Conservation (phyloP, 2,888 invertebrate genomes). For the Pheosia tremula region DNA sequence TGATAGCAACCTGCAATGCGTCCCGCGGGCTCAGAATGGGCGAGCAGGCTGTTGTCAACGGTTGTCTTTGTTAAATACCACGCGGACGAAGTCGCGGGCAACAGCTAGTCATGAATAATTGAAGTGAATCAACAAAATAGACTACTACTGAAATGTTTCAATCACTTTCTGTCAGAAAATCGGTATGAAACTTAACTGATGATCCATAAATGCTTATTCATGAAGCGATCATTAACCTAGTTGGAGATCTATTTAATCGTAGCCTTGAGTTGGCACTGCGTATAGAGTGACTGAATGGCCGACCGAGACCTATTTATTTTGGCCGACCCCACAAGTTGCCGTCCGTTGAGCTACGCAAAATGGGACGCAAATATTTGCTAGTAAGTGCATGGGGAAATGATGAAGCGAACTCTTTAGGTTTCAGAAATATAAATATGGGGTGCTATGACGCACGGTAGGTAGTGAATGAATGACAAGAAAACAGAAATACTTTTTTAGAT, state of each 20-base stretch:
- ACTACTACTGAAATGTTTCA: too few relatives aligned
- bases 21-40: too few relatives aligned
- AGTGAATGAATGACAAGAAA: not conserved
- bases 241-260: constrained; percentile 23
- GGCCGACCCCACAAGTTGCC: constrained; percentile 40
- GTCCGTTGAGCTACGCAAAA: constrained; percentile 39
- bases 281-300: constrained; percentile 25
- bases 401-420: constrained; percentile 10
- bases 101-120: too few relatives aligned
- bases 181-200: not conserved
- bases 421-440: constrained; percentile 6
- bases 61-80: too few relatives aligned
- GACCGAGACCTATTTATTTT: constrained; percentile 62
- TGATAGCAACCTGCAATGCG: too few relatives aligned
- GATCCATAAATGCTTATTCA: not conserved
- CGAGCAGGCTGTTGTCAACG: too few relatives aligned
- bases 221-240: constrained; percentile 29
- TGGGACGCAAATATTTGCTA: constrained; percentile 48
- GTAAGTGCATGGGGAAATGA: constrained; percentile 32
- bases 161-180: too few relatives aligned
- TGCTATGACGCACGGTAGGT: not conserved
- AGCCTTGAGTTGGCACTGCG: constrained; percentile 40
- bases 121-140: too few relatives aligned
- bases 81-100: too few relatives aligned
- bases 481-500: not conserved